Base-by-base conservation (phyloP, 1,140 invertebrate species). In the Tenebrio molitor region DNA sequence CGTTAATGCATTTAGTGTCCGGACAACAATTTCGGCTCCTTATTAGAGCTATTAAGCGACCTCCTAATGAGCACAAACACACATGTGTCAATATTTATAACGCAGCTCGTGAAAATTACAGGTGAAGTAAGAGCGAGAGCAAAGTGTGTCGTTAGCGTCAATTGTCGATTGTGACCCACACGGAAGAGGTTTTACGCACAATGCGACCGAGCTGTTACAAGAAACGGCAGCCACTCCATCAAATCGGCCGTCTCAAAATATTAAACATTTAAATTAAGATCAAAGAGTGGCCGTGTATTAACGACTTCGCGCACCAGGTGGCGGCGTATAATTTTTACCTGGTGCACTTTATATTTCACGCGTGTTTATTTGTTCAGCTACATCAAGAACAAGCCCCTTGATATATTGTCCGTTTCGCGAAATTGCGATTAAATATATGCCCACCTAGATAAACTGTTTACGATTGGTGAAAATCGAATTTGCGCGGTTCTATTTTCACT, bases 181-280 rank as follows among this genome's bases (percentile, higher is more conserved):
- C 44, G 44, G 44, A 50, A 50, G 44, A 21, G 29, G 29, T n/a
- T 15, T 58, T 58, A 29, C 21, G 19, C 23, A 21, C 6, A 58
- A 58, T 29, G 29, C 25, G 23, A 58, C 50, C 16, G 15, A 29
- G 23, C 12, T 39, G 36, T 39, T n/a, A 39, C 12, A 23, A 33
- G 23, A 58, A 58, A 58, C 50, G 50, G 23, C 21, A 58, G 21
- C 50, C 50, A 58, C 50, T 58, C 50, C 50, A 58, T 58, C 50
- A 58, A 58, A 58, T 29, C 8, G 10, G 50, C 50, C 63, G 39
- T 65, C 63, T 41, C n/a, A 41, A 65, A 39, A 65, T 65, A 65
- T 41, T 65, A 65, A 65, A 65, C 63, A 65, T 65, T 65, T 65
- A 65, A 41, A 65, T 44, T 65, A 44, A 65, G 63, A 65, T 65